Evolutionary conservation across 2,113 vertebrate species (phyloP).

Genomic region (Esox niger): DNA sequence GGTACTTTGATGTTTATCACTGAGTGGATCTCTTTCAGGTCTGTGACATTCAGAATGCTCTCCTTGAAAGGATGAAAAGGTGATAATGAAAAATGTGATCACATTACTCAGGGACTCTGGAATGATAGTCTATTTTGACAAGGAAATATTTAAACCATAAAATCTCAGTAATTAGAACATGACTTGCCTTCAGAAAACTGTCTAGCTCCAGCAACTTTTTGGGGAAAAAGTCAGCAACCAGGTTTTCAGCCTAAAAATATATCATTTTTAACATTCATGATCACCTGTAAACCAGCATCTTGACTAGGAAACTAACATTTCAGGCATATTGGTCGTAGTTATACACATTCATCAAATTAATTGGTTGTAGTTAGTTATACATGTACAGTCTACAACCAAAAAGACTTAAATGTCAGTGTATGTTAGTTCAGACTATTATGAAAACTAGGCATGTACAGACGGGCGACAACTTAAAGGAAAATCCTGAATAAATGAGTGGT

Average conservation of each 20-base stretch:
- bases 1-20: constrained; percentile 88
- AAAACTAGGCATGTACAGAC: no score
- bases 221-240: constrained; percentile 89
- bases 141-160: neutral
- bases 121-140: neutral
- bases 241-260: constrained; percentile 79
- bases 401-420: no score
- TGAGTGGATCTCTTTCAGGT: constrained; percentile 88
- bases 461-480: no score
- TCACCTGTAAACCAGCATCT: no score
- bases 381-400: no score
- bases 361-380: no score
- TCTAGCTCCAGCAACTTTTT: constrained; percentile 89
- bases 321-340: no score
- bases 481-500: no score
- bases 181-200: constrained; percentile 83
- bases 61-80: constrained; percentile 68
- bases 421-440: no score
- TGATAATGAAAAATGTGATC: neutral
- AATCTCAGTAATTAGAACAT: neutral
- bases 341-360: no score
- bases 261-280: no score
- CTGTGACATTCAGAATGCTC: constrained; percentile 83
- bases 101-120: neutral
- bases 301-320: no score